Evolutionary conservation across 2,113 vertebrate genomes (phyloP).

Genomic region (Aviceda subcristata): DNA sequence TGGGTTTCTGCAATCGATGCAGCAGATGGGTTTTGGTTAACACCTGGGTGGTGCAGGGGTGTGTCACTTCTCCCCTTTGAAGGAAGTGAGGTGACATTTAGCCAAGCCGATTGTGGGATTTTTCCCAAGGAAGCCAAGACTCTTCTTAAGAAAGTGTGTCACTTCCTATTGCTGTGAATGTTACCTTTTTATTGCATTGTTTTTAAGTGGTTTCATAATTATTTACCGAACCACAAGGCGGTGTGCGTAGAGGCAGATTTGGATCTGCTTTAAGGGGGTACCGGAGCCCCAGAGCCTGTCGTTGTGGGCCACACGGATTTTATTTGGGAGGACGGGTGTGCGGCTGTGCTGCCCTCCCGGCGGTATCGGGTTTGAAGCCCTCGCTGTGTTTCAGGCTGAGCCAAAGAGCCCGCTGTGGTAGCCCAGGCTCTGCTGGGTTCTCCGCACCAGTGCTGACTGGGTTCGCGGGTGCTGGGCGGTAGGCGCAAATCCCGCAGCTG

Average conservation of each 20-base stretch:
- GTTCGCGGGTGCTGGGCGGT: not conserved
- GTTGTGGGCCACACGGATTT: not conserved
- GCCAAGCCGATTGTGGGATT: not conserved
- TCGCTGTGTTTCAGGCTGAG: not conserved
- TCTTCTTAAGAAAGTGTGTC: not conserved
- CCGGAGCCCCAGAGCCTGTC: not conserved
- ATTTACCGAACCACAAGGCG: not conserved
- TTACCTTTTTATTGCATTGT: not conserved
- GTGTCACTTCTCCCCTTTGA: not conserved
- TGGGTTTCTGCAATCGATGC: not conserved
- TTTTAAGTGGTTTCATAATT: not conserved
- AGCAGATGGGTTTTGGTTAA: not conserved
- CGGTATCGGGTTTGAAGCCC: not conserved
- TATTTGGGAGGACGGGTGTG: not conserved
- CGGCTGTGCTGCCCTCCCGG: not conserved
- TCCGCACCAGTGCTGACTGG: not conserved
- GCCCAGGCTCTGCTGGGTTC: not conserved
- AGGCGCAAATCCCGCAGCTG: not conserved
- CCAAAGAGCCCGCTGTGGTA: not conserved
- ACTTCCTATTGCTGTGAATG: not conserved
- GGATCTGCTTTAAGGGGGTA: not conserved
- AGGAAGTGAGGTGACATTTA: not conserved
- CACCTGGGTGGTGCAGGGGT: rapidly evolving
- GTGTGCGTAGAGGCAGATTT: not conserved
- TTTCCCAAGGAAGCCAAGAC: not conserved